Evolutionary conservation across 30 jellyfish, hydroid and myxozoan genomes (phyloP), one percentile per base, ranked within the genome.

Genomic region (Morbakka virulenta): DNA sequence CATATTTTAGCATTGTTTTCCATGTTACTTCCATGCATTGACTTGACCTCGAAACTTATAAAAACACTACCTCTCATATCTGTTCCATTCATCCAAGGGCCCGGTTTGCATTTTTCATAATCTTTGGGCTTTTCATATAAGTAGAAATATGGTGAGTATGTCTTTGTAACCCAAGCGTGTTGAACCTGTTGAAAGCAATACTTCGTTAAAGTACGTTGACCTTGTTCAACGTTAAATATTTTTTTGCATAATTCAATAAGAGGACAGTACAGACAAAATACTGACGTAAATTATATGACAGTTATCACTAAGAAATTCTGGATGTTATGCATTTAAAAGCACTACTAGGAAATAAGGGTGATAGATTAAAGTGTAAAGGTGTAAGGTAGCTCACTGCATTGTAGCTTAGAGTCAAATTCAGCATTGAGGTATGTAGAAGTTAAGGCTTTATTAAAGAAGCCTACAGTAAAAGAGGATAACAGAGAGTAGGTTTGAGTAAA

Each of bases 91-190:
- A 92, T 68, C 98, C 98, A 92, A 6, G 96, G 96, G 1, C 95
- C 80, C 17, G 96, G 95, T 70, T 80, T 92, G 82, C 98, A 92
- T 51, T 85, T 82, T 85, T 92, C 98, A 49, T 92, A 92, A 57
- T 92, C 74, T 82, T 92, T 92, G 22, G 98, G 98, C 69, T 92
- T 92, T 63, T 92, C 98, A 83, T 92, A 92, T 84, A 92, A 65
- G 63, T 92, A 92, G 73, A 92, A 92, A 50, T 92, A 92, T 1
- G 98, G 98, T 17, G 98, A 82, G 52, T 76, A 92, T 21, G 98
- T 84, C 69, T 92, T 92, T 28, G 98, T 92, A 17, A 86, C 96
- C 98, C 98, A 92, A 4, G 98, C 81, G 41, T 92, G 98, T 69
- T 92, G 96, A 29, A 86, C 80, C 98, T 92, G 68, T 71, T 1